A percentile compares a stretch with the other conserved stretches of the same genome.
Conservation (phyloP, 1,140 invertebrate genomes). For the Homalodisca vitripennis region DNA sequence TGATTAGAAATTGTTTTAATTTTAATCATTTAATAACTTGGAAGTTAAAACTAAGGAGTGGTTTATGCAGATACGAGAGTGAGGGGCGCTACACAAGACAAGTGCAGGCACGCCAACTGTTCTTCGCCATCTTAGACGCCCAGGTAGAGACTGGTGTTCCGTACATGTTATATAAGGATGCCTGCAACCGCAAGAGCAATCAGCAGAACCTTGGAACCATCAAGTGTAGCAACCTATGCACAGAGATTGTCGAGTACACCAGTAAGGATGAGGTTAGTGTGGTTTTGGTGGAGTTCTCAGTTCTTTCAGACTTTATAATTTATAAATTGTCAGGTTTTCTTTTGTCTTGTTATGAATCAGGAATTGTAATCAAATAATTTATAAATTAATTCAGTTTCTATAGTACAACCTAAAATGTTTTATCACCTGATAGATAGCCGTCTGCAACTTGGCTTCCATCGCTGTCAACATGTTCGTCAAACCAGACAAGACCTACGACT, state of each 20-base stretch:
- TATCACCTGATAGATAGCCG: slow-evolving; percentile 66
- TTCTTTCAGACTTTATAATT: background rate
- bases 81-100: slow-evolving; percentile 73
- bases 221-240: slow-evolving; percentile 97
- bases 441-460: slow-evolving; percentile 98
- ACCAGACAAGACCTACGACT: slow-evolving; percentile 78
- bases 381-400: too few relatives aligned
- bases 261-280: slow-evolving; percentile 78
- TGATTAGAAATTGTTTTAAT: too few relatives aligned
- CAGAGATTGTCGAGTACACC: slow-evolving; percentile 96
- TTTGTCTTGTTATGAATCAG: too few relatives aligned
- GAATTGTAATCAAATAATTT: too few relatives aligned
- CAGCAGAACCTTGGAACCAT: slow-evolving; percentile 99
- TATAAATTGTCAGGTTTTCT: too few relatives aligned
- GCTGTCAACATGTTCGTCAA: slow-evolving; percentile 97
- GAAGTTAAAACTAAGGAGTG: too few relatives aligned
- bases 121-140: slow-evolving; percentile 92
- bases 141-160: slow-evolving; percentile 99
- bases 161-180: slow-evolving; percentile 98
- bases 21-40: too few relatives aligned
- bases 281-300: too few relatives aligned
- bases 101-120: slow-evolving; percentile 85
- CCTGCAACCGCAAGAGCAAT: slow-evolving; percentile 96
- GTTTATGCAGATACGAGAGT: slow-evolving; percentile 72
- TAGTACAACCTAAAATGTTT: too few relatives aligned